Conservation (phyloP, 2,888 invertebrate species). For the Hyposoter dolosus region DNA sequence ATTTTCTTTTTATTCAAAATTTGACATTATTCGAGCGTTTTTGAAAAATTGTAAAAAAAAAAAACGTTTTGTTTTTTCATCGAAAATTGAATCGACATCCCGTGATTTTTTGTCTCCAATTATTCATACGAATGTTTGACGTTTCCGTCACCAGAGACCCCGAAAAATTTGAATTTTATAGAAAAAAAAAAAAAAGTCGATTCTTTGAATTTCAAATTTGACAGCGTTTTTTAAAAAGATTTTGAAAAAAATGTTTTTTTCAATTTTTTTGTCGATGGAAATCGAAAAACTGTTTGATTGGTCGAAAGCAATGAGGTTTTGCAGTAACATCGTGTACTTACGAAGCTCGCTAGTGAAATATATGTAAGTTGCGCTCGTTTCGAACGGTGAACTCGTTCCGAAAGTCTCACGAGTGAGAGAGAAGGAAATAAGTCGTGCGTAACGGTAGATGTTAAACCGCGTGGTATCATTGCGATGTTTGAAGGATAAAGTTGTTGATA, state of each 20-base stretch:
- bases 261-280: background rate
- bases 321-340: conserved; percentile 11
- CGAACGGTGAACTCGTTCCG: conserved; percentile 70
- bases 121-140: too few relatives aligned
- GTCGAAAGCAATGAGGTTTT: conserved; percentile 14
- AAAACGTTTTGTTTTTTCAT: too few relatives aligned
- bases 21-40: too few relatives aligned
- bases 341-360: conserved; percentile 42
- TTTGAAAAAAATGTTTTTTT: background rate
- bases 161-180: too few relatives aligned
- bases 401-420: conserved; percentile 59
- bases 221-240: background rate
- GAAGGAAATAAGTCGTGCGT: conserved; percentile 55
- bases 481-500: background rate
- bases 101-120: too few relatives aligned
- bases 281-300: background rate
- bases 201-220: background rate
- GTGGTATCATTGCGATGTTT: conserved; percentile 46
- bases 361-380: conserved; percentile 56
- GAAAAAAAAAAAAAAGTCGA: background rate
- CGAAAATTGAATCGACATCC: too few relatives aligned
- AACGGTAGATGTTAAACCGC: conserved; percentile 65
- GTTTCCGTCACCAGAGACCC: too few relatives aligned
- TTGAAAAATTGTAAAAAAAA: too few relatives aligned
- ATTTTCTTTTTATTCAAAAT: background rate